Percentiles rank a stretch among this genome's conserved stretches.
These are phyloP conservation scores for Melanerpes aurifrons DNA, from an alignment of 2,113 vertebrate species.

Conservation along the genomic window DNA sequence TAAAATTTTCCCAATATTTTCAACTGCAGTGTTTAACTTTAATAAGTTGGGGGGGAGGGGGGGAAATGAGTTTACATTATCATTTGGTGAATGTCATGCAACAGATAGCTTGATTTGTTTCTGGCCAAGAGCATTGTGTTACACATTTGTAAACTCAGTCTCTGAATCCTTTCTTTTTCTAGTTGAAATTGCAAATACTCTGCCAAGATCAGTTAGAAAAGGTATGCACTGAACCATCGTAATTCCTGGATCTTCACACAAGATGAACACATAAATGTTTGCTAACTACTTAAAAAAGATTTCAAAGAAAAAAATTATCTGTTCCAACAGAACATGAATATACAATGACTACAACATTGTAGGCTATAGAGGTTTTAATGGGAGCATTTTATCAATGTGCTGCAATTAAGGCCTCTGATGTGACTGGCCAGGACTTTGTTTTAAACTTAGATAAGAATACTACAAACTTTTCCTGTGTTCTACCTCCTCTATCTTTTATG, in stretches of 20 bases:
- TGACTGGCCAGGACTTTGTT: background rate
- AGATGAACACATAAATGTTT: background rate
- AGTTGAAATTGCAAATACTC: background rate
- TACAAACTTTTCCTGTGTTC: background rate
- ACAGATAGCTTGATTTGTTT: background rate
- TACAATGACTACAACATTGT: background rate
- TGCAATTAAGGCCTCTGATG: background rate
- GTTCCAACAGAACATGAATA: background rate
- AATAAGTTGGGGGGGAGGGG: background rate
- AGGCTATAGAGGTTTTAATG: background rate
- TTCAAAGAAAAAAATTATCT: background rate
- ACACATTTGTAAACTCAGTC: background rate
- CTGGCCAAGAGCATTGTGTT: background rate
- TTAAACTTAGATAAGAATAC: background rate
- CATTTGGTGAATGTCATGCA: background rate
- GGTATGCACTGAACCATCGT: background rate
- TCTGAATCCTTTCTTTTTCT: background rate
- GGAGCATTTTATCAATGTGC: background rate
- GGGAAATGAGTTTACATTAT: background rate
- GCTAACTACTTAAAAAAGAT: background rate
- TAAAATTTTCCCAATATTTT: background rate
- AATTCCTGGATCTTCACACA: background rate
- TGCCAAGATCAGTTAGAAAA: background rate
- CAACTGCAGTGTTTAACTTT: background rate
- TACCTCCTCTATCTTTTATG: background rate